Evolutionary conservation across 2,888 invertebrate genomes (phyloP).

Genomic region (Tenthredo notha): DNA sequence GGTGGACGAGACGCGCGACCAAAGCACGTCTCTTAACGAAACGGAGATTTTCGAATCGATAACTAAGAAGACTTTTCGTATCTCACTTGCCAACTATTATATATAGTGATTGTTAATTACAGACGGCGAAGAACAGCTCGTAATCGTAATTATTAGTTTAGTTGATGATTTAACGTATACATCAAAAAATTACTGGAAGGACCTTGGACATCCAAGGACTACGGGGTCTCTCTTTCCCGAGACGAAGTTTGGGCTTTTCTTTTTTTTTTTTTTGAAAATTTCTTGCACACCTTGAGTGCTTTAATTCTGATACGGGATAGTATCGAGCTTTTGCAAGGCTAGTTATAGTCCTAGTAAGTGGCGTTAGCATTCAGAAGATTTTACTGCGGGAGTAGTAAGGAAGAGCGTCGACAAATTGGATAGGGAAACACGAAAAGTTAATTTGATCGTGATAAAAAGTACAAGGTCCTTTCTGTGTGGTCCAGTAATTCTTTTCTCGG

Average conservation of each 20-base stretch:
- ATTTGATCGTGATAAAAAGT: constrained; percentile 50
- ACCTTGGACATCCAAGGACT: constrained; percentile 1
- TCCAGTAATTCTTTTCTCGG: constrained; percentile 12
- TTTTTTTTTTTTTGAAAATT: neutral
- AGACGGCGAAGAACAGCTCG: neutral
- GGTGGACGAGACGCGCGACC: constrained; percentile 21
- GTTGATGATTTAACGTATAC: neutral
- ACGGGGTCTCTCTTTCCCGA: neutral
- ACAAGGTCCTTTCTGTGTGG: constrained; percentile 45
- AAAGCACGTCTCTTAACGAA: neutral
- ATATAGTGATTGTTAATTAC: constrained; percentile 13
- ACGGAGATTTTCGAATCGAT: constrained; percentile 15
- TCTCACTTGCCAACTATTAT: constrained; percentile 21
- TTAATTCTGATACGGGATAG: neutral
- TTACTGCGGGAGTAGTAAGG: neutral
- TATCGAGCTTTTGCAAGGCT: neutral
- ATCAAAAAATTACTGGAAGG: neutral
- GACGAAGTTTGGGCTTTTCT: neutral
- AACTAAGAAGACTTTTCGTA: neutral
- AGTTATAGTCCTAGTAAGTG: neutral
- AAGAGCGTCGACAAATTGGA: constrained; percentile 26
- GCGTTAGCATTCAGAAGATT: neutral
- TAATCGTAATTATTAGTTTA: constrained; percentile 4
- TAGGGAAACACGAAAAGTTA: constrained; percentile 39
- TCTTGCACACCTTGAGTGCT: neutral